Conservation (phyloP, 1,140 invertebrate genomes). For the Macrocentrus cingulum region DNA sequence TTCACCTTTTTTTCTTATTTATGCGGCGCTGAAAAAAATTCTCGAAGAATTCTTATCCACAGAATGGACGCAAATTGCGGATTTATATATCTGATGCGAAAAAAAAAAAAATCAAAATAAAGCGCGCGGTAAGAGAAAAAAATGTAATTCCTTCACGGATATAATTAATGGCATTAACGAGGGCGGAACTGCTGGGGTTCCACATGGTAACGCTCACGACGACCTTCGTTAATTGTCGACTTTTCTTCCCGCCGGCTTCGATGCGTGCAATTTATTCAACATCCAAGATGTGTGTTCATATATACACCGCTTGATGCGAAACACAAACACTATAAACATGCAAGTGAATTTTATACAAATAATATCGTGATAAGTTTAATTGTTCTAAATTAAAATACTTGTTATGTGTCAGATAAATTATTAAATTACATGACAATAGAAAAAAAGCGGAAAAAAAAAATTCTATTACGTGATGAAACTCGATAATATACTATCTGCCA, state of each 20-base stretch:
- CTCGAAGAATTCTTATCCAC: neutral
- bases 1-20: constrained; percentile 16
- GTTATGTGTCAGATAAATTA: too few species aligned
- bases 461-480: constrained; percentile 4
- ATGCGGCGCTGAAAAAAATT: neutral
- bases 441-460: neutral
- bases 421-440: constrained; percentile 6
- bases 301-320: neutral
- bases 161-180: constrained; percentile 24
- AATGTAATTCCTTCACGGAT: constrained; percentile 1
- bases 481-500: too few species aligned
- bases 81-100: neutral
- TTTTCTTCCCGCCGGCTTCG: constrained; percentile 18
- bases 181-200: constrained; percentile 22
- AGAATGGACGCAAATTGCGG: neutral
- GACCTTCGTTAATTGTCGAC: constrained; percentile 25
- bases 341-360: too few species aligned
- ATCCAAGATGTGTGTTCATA: neutral
- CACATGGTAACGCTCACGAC: neutral
- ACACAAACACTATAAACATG: neutral
- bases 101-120: neutral
- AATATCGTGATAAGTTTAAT: too few species aligned
- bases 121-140: neutral
- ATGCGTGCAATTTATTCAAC: constrained; percentile 27
- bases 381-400: too few species aligned